Evolutionary conservation across 2,888 invertebrate genomes (phyloP), one percentile per base, ranked within the genome.

Genomic region (Drosophila eohydei): DNA sequence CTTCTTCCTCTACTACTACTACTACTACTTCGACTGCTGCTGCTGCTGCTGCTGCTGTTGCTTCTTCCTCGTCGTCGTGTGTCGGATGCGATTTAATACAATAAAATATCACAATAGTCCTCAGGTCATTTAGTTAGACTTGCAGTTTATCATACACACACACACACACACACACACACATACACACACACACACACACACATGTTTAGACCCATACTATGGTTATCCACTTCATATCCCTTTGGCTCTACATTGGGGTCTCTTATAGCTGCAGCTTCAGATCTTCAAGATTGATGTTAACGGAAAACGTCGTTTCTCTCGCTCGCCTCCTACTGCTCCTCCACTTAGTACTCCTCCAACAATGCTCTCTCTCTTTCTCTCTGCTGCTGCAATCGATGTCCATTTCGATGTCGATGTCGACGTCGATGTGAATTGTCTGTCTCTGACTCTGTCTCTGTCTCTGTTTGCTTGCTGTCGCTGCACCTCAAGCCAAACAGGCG

Each of bases 21-120:
- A 51, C 43, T 26, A 50, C 51, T 51, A 26, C 21, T 26, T 46
- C 14, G 46, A 21, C 48, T 55, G 30, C 28, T 11, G 55, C 40
- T 51, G 12, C 28, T 21, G 56, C 41, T 16, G 55, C 41, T 57
- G 41, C 2, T 46, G 28, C 28, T 8, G 26, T 8, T 26, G 34
- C 58, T 12, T 40, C 50, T 9, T 21, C 61, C 34, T 50, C 46
- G 46, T 46, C 76, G 73, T 66, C 83, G 78, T 75, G 83, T 89
- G 84, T 90, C 89, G 90, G 89, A 91, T 91, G 91, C 90, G 91
- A 86, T 86, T 90, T 91, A 90, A 91, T 89, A 81, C 91, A 92
- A 92, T 92, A 90, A 92, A 92, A 92, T 92, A 92, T 92, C 91
- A 91, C 91, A 92, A 92, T 91, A 92, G 92, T 91, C 92, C 92